Conservation (phyloP, 92 coral and sea anemone genomes). For the Porites evermanni region DNA sequence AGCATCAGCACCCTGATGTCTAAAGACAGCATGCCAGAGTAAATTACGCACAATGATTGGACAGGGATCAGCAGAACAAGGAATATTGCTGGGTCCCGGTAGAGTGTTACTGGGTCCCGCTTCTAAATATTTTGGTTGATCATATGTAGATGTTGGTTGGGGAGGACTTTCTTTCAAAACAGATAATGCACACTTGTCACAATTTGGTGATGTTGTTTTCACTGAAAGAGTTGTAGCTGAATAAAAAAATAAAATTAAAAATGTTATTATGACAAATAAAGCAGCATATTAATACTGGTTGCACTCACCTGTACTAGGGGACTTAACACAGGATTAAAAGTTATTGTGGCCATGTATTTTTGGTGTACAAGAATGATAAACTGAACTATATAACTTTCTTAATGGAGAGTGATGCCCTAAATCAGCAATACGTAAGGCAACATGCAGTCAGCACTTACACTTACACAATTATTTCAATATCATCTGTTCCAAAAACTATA, state of each 20-base stretch:
- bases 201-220: conserved; percentile 71
- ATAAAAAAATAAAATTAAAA: not conserved
- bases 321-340: too few relatives aligned
- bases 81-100: conserved; percentile 79
- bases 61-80: conserved; percentile 98
- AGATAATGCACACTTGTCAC: conserved; percentile 71
- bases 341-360: too few relatives aligned
- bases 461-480: too few relatives aligned
- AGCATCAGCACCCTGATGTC: conserved; percentile 92
- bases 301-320: too few relatives aligned
- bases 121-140: conserved; percentile 68
- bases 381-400: too few relatives aligned
- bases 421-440: too few relatives aligned
- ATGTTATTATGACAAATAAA: not conserved
- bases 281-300: not conserved
- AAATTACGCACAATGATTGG: conserved; percentile 97
- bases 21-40: conserved; percentile 92
- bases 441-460: too few relatives aligned
- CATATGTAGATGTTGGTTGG: conserved; percentile 67
- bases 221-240: conserved; percentile 81
- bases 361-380: too few relatives aligned
- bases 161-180: conserved; percentile 64
- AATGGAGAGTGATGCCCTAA: too few relatives aligned
- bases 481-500: too few relatives aligned
- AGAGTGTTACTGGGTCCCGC: conserved; percentile 68